Base-by-base conservation (phyloP, 2,113 vertebrate species). In the Sorex fumeus region DNA sequence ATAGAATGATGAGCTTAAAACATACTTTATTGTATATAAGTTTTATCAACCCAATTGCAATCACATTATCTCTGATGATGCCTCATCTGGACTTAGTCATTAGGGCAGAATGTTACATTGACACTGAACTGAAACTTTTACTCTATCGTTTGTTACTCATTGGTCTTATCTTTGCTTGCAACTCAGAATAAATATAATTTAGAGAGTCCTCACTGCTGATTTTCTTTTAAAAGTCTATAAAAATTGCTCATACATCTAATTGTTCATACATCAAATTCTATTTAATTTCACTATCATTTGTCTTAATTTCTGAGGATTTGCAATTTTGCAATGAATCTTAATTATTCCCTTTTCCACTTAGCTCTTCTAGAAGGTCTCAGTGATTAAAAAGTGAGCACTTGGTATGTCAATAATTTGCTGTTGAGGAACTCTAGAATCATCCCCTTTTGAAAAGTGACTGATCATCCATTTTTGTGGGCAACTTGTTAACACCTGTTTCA, bases 281-380 rank as follows among this genome's bases (percentile, higher is more conserved):
- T 10, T 80, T 30, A 87, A 2, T 87, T 77, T 53, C 43, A 57
- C 0, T 57, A 16, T 78, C 30, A 57, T 83, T 40, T 77, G 1
- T 66, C 81, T 94, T 88, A n/a, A 89, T 93, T 84, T 90, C 40
- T 32, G 23, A 84, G 19, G 16, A 18, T 72, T 34, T 93, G 40
- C 0, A 30, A n/a, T 25, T n/a, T 84, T 84, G 64, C 11, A 91
- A 40, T 32, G 34, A 30, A 40, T 7, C 15, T 16, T 77, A 76
- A 74, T 66, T 72, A 1, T 75, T 91, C 28, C 27, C 27, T 25
- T 57, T 82, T 28, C 53, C 32, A 72, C 45, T 88, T 72, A 64
- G 21, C 72, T 84, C 74, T 88, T 76, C 64, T 30, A 25, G 21
- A 85, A 23, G 10, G 43, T 75, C 18, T 71, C 50, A 80, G 72